Evolutionary conservation across 2,888 invertebrate genomes (phyloP), one percentile per base, ranked within the genome.

Genomic region (Drosophila eohydei): DNA sequence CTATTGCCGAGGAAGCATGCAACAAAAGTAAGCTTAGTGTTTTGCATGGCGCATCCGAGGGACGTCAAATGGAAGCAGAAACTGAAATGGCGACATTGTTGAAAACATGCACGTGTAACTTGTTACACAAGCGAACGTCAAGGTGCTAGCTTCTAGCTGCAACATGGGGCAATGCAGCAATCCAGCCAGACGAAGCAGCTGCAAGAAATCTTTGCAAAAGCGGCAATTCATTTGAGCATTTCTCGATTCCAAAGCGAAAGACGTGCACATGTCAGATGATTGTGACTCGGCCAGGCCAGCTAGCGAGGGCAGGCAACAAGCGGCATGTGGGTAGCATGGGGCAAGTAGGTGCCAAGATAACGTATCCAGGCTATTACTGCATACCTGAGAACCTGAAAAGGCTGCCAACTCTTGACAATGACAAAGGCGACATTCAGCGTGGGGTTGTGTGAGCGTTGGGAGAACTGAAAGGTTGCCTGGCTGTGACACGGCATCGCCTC

Each of bases 171-270:
- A 57, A 44, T 56, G 61, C 58, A 56, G 58, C 54, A 62, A 55
- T 51, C 58, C 58, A 62, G 52, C 48, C 41, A 55, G 67, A 66
- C 67, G 61, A 48, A 69, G 55, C 78, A 71, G 60, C 62, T 81
- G 81, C 74, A 78, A 81, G 83, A 88, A 88, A 86, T 89, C 83
- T 80, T 79, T 81, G 76, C 80, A 78, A 88, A 85, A 81, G 81
- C 83, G 82, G 80, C 89, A 79, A 90, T 91, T 90, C 91, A 88
- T 86, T 90, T 89, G 80, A 84, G 67, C 77, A 88, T 85, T 81
- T 76, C 78, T 76, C 65, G 78, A 74, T 77, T 82, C 68, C 72
- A 68, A 66, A 66, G 67, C 67, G 56, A 70, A 65, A 75, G 87
- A 84, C 88, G 86, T 88, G 86, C 84, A 83, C 84, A 81, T 88